phyloP scores from a whole-genome alignment of 2,888 invertebrate species.

The Nasonovia ribisnigri region DNA sequence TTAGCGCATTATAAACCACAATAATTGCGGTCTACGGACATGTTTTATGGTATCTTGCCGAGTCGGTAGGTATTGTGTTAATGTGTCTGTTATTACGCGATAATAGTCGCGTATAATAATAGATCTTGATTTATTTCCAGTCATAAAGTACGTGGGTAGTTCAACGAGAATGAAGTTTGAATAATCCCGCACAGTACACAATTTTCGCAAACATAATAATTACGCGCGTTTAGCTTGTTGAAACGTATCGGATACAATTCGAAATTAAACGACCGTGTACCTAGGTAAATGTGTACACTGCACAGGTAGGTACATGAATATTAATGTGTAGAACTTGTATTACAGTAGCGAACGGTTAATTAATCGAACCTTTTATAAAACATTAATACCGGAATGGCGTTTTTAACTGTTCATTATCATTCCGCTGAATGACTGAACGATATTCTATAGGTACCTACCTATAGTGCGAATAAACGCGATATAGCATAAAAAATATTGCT shows the following conservation, averaged over 20 bases:
- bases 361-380: background rate
- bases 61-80: constrained; percentile 13
- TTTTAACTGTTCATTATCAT: background rate
- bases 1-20: background rate
- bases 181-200: background rate
- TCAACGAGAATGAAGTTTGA: constrained; percentile 4
- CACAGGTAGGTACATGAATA: background rate
- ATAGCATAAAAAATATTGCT: background rate
- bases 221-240: background rate
- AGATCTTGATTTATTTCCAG: constrained; percentile 43
- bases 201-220: background rate
- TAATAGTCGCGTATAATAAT: constrained; percentile 35
- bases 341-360: background rate
- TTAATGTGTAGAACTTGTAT: background rate
- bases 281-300: background rate
- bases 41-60: background rate
- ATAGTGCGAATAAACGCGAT: background rate
- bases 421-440: background rate
- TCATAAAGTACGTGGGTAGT: background rate
- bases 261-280: background rate
- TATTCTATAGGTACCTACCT: background rate
- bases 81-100: constrained; percentile 40
- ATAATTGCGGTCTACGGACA: background rate
- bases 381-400: background rate
- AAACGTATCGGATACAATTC: background rate